phyloP scores from a whole-genome alignment of 2,113 vertebrate species.

The Chrysochloris asiatica region DNA sequence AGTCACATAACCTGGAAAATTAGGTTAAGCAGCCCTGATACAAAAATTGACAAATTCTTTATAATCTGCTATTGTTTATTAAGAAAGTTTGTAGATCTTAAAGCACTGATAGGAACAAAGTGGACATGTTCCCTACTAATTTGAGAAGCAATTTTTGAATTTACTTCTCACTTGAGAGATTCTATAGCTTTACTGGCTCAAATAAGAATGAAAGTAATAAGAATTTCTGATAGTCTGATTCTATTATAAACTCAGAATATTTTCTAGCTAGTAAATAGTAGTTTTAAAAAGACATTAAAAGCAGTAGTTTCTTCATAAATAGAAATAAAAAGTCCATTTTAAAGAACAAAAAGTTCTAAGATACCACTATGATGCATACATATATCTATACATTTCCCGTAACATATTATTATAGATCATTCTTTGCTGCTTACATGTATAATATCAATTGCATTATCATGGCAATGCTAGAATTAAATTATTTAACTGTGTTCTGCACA shows the following conservation, averaged over 20 bases:
- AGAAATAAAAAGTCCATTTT: constrained; percentile 70
- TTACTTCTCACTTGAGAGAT: constrained; percentile 1
- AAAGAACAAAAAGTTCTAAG: constrained; percentile 66
- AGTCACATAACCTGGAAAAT: constrained; percentile 61
- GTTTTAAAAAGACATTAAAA: constrained; percentile 63
- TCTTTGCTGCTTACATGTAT: constrained; percentile 82
- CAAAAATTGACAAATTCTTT: constrained; percentile 21
- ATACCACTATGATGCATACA: constrained; percentile 68
- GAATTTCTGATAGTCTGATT: constrained; percentile 22
- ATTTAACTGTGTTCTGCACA: constrained; percentile 78
- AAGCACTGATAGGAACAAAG: constrained; percentile 39
- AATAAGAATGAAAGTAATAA: constrained; percentile 46
- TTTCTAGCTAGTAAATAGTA: constrained; percentile 57
- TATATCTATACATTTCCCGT: constrained; percentile 74
- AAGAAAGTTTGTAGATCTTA: constrained; percentile 50
- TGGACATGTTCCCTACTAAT: neutral
- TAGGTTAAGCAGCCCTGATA: constrained; percentile 48
- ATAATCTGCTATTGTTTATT: constrained; percentile 16
- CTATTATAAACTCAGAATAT: constrained; percentile 62
- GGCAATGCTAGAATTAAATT: constrained; percentile 81
- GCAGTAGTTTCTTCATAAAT: constrained; percentile 69
- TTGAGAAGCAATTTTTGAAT: constrained; percentile 22
- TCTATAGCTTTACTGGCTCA: constrained; percentile 59
- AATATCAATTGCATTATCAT: constrained; percentile 79
- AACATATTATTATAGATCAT: constrained; percentile 72